phyloP scores from a whole-genome alignment of 1,140 invertebrate genomes.

The Ceratoteleas bidentatus region DNA sequence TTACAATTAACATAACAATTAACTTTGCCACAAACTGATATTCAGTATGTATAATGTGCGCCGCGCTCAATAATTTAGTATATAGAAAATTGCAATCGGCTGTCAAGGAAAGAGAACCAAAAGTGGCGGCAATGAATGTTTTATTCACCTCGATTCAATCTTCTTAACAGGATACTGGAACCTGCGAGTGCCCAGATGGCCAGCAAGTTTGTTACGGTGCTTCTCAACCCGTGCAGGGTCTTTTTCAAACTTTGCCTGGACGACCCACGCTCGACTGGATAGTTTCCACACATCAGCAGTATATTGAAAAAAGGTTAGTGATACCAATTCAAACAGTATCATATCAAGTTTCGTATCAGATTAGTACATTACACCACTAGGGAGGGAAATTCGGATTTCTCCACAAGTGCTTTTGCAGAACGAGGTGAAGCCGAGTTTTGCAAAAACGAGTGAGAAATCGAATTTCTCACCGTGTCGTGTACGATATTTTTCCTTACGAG shows the following conservation, averaged over 20 bases:
- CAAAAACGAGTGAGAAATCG: too few relatives aligned
- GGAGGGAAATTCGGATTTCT: too few relatives aligned
- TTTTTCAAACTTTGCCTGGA: constrained; percentile 75
- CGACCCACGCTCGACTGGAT: constrained; percentile 83
- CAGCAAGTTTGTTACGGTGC: constrained; percentile 74
- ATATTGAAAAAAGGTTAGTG: constrained; percentile 85
- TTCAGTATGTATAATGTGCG: constrained; percentile 53
- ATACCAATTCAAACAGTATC: too few relatives aligned
- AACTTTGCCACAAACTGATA: constrained; percentile 46
- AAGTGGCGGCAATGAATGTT: constrained; percentile 53
- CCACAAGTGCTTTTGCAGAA: too few relatives aligned
- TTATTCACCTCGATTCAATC: constrained; percentile 46
- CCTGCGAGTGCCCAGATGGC: constrained; percentile 74
- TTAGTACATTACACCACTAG: too few relatives aligned
- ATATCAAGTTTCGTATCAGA: too few relatives aligned
- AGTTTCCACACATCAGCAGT: constrained; percentile 82
- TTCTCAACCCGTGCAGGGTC: constrained; percentile 75
- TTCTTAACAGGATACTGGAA: constrained; percentile 74
- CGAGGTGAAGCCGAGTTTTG: too few relatives aligned
- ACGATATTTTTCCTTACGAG: too few relatives aligned
- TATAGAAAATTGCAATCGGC: constrained; percentile 42
- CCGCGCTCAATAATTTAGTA: constrained; percentile 36
- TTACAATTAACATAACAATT: constrained; percentile 58
- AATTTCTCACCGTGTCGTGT: too few relatives aligned
- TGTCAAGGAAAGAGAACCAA: constrained; percentile 42